Conservation (phyloP, 2,113 vertebrate genomes). For the Machaerirhynchus nigripectus region DNA sequence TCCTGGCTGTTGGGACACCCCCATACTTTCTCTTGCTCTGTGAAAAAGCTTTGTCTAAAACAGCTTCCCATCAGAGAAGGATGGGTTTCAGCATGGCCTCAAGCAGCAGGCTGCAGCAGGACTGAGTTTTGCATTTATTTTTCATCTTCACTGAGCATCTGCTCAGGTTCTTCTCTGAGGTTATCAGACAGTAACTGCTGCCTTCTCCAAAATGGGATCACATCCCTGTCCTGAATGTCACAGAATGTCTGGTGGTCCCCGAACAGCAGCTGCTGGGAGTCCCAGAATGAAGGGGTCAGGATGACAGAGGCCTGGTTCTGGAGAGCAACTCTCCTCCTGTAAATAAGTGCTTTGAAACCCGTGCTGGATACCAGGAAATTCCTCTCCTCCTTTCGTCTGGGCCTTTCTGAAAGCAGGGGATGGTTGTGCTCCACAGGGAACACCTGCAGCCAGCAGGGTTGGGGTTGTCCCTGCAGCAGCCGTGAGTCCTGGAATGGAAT, state of each 20-base stretch:
- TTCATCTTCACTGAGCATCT: not conserved
- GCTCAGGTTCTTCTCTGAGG: not conserved
- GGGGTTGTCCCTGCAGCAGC: not conserved
- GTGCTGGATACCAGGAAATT: not conserved
- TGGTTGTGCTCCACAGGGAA: not conserved
- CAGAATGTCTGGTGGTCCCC: not conserved
- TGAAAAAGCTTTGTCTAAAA: not conserved
- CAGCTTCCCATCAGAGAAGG: not conserved
- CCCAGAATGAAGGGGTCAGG: not conserved
- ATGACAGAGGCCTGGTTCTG: not conserved
- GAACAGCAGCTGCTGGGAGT: not conserved
- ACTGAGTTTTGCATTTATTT: not conserved
- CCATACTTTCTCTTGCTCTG: not conserved
- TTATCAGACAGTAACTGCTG: not conserved
- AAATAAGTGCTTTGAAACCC: not conserved
- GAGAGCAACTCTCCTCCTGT: not conserved
- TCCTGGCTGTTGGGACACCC: not conserved
- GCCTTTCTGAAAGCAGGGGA: not conserved
- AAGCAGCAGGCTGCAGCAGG: not conserved
- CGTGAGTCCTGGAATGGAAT: accelerated
- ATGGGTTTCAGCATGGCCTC: not conserved
- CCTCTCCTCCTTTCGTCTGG: not conserved
- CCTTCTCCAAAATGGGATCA: not conserved
- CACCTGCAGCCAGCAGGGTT: accelerated
- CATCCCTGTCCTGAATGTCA: not conserved